Percentiles rank a stretch among this genome's conserved stretches.
phyloP scores from a whole-genome alignment of 2,797 vertebrate species.

The Champsocephalus gunnari region DNA sequence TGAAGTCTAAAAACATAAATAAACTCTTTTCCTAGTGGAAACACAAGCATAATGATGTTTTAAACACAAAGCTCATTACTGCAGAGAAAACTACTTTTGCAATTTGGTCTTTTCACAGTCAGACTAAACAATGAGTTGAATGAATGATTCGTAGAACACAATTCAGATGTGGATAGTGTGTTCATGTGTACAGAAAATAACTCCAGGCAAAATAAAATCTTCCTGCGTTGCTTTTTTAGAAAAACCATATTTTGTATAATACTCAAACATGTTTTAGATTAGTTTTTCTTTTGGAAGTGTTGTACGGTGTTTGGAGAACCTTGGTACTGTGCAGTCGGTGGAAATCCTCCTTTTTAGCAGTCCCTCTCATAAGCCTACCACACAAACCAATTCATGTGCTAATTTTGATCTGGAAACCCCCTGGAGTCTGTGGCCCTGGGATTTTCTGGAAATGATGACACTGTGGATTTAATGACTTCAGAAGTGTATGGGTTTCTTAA shows the following conservation, averaged over 20 bases:
- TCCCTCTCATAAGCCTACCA: constrained; percentile 57
- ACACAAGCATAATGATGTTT: background rate
- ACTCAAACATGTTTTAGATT: constrained; percentile 5
- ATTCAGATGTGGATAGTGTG: constrained; percentile 9
- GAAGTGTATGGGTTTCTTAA: constrained; percentile 18
- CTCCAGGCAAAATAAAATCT: background rate
- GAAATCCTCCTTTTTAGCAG: constrained; percentile 49
- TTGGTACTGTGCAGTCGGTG: constrained; percentile 24
- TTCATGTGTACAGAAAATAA: background rate
- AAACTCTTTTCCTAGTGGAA: background rate
- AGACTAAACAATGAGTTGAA: background rate
- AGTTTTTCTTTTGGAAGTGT: background rate
- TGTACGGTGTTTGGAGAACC: constrained; percentile 5
- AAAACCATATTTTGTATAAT: background rate
- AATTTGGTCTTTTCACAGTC: no score
- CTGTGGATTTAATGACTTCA: constrained; percentile 44
- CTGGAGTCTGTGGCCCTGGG: constrained; percentile 48
- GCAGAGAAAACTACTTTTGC: background rate
- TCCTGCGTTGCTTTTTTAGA: background rate
- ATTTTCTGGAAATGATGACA: constrained; percentile 66
- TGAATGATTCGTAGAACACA: background rate
- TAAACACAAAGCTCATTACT: constrained; percentile 12
- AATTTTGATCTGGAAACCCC: constrained; percentile 72
- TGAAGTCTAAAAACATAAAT: background rate
- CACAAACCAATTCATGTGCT: constrained; percentile 74